Conservation (phyloP, 2,113 vertebrate genomes). For the Cyprinodon variegatus region DNA sequence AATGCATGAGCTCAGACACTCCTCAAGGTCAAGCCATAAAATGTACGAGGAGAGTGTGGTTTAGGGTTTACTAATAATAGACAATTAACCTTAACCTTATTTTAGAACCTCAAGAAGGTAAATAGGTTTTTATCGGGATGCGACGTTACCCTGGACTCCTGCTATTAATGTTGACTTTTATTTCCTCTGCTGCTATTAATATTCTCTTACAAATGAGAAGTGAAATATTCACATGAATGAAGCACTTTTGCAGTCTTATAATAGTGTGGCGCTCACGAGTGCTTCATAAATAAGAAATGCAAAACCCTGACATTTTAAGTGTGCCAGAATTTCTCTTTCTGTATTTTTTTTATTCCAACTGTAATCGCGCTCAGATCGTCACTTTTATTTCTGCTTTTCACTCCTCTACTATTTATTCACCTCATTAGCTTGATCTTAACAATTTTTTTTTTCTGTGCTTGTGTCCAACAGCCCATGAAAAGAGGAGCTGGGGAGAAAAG, state of each 20-base stretch:
- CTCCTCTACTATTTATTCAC: slow-evolving; percentile 46
- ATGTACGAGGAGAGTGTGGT: slow-evolving; percentile 27
- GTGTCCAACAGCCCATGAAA: slow-evolving; percentile 76
- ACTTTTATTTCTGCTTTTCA: slow-evolving; percentile 28
- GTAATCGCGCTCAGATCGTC: slow-evolving; percentile 39
- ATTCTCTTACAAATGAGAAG: slow-evolving; percentile 61
- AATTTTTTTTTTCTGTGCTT: slow-evolving; percentile 46
- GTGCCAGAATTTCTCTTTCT: slow-evolving; percentile 66
- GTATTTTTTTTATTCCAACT: slow-evolving; percentile 22
- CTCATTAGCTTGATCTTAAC: slow-evolving; percentile 54
- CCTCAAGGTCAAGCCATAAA: slow-evolving; percentile 65
- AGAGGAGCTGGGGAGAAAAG: slow-evolving; percentile 62
- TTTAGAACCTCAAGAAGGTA: slow-evolving; percentile 34
- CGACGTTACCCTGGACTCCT: slow-evolving; percentile 28
- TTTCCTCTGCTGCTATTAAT: slow-evolving; percentile 59
- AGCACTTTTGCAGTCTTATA: slow-evolving; percentile 64
- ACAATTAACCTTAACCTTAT: slow-evolving; percentile 63
- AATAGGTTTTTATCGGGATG: slow-evolving; percentile 55
- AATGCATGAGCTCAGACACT: slow-evolving; percentile 70
- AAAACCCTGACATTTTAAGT: slow-evolving; percentile 67
- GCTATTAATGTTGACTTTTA: slow-evolving; percentile 39
- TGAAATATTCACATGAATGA: slow-evolving; percentile 71
- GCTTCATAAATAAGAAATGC: slow-evolving; percentile 75
- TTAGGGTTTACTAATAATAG: slow-evolving; percentile 60
- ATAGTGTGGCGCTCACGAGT: slow-evolving; percentile 53